Conservation (phyloP, 2,113 vertebrate species). For the Zosterops borbonicus region DNA sequence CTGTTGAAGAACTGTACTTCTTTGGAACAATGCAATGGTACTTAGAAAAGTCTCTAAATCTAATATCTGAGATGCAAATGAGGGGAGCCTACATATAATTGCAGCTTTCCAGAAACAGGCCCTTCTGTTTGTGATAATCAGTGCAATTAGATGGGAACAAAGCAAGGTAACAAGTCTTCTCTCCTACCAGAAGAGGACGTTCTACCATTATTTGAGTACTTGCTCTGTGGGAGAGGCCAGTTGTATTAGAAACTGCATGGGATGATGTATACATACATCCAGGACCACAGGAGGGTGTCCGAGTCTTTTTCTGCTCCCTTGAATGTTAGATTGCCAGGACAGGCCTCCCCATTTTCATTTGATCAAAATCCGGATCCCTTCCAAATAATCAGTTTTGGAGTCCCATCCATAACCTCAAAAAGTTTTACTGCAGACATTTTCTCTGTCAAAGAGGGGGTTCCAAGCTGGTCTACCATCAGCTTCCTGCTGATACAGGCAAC, state of each 20-base stretch:
- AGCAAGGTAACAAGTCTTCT: neutral
- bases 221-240: neutral
- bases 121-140: neutral
- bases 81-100: neutral
- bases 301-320: neutral
- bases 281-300: neutral
- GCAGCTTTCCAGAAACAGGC: neutral
- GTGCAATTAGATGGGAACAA: neutral
- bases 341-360: neutral
- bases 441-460: accelerated
- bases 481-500: neutral
- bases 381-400: neutral
- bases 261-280: neutral
- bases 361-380: neutral
- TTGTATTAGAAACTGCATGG: neutral
- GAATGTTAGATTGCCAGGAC: neutral
- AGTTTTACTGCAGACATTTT: neutral
- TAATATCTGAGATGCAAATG: neutral
- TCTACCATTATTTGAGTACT: neutral
- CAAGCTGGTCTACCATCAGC: neutral
- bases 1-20: neutral
- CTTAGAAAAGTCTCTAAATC: neutral
- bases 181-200: conserved; percentile 44
- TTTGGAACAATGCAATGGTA: neutral
- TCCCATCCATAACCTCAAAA: neutral